Evolutionary conservation across 35 echinoderm and acorn worm species (phyloP), one percentile per base, ranked within the genome.

Genomic region (Ophioderma brevispina): DNA sequence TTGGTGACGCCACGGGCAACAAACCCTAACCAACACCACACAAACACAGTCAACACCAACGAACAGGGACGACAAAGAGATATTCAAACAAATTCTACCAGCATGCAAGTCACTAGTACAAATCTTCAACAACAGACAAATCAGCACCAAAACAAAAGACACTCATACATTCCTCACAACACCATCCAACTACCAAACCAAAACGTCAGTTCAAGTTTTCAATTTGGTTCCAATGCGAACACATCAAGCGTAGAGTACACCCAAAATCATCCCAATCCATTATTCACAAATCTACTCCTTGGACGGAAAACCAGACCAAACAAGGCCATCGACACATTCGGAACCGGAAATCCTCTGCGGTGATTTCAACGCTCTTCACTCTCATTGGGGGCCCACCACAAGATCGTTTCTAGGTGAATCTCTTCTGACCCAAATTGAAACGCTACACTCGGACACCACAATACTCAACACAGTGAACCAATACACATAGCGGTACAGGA

Each of bases 401-500:
- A 34, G 75, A 76, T 25, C 25, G 33, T 76, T 46, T 46, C 4
- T 8, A n/a, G 34, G 77, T 13, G 77, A 14, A 79, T 17, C 4
- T 79, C 77, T 79, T 11, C 77, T 79, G 4, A 33, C 34, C 13
- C 77, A 79, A 39, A 79, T 79, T 25, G 77, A 79, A 79, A 18
- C 33, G 28, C 77, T 4, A 39, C 33, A 35, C n/a, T n/a, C n/a
- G n/a, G 36, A 13, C 77, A 17, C 34, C 77, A 36, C 77, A 35
- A 79, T 79, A 35, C 77, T 79, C 4, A 79, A 79, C 77, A 35
- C 77, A 79, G 77, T 14, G 77, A 79, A 79, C 77, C 77, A 79
- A 79, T 33, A 79, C 77, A 79, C 77, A 31, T 39, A 79, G 4
- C 77, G 77, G 77, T 25, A 79, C 13, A 36, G 77, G 13, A 79